Evolutionary conservation across 2,888 invertebrate species (phyloP).

Genomic region (Pyrocoelia pectoralis): DNA sequence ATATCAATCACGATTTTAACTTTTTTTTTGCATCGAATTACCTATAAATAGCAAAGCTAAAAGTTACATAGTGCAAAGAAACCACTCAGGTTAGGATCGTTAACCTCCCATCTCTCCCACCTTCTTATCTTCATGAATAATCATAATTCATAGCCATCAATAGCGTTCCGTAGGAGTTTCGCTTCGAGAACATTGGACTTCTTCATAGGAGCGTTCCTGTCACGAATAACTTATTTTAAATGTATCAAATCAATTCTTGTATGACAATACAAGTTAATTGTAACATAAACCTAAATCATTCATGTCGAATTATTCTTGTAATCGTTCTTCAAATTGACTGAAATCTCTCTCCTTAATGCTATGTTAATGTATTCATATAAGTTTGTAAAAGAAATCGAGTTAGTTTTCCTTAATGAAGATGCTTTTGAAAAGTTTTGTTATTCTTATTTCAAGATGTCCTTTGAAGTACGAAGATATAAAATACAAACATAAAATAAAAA

Average conservation of each 20-base stretch:
- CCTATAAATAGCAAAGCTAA: neutral
- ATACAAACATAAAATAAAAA: neutral
- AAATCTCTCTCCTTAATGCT: neutral
- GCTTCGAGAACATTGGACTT: slow-evolving; percentile 44
- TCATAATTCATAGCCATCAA: slow-evolving; percentile 47
- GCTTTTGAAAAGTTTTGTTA: neutral
- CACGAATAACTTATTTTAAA: too few species aligned
- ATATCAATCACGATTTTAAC: neutral
- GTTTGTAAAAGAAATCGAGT: neutral
- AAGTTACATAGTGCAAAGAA: slow-evolving; percentile 26
- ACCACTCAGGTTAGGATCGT: slow-evolving; percentile 49
- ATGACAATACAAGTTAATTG: neutral
- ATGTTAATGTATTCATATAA: neutral
- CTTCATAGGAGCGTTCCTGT: slow-evolving; percentile 3
- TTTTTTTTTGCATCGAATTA: slow-evolving; percentile 2
- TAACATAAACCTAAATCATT: neutral
- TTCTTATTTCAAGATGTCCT: neutral
- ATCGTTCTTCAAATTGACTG: neutral
- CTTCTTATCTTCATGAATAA: slow-evolving; percentile 46
- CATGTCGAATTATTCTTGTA: neutral
- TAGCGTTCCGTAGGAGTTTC: slow-evolving; percentile 44
- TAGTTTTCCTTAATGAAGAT: too few species aligned
- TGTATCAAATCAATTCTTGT: too few species aligned
- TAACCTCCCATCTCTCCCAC: slow-evolving; percentile 49
- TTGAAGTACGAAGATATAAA: neutral